Percentiles rank a stretch among this genome's conserved stretches.
Evolutionary conservation across 2,888 invertebrate genomes (phyloP).

Genomic region (Parthenolecanium corni): DNA sequence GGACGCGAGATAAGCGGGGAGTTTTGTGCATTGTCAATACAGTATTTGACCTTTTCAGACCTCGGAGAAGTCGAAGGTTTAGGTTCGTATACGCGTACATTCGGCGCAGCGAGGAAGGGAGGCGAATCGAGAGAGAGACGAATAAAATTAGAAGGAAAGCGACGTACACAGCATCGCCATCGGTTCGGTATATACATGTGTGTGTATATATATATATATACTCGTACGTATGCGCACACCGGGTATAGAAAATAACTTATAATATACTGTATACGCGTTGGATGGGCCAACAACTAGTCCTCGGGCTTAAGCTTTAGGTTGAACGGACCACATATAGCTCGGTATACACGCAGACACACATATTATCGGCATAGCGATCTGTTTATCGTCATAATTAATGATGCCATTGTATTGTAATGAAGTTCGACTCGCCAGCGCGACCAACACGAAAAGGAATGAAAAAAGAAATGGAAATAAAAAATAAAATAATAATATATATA

Average conservation of each 20-base stretch:
- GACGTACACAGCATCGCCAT: too few relatives aligned
- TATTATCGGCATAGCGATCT: conserved; percentile 27
- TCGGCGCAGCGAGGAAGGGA: too few relatives aligned
- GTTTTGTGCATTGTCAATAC: conserved; percentile 20
- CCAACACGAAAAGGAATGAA: conserved; percentile 10
- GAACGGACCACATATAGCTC: conserved; percentile 21
- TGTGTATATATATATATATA: too few relatives aligned
- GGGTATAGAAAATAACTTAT: too few relatives aligned
- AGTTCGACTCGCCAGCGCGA: conserved; percentile 19
- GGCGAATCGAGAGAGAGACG: too few relatives aligned
- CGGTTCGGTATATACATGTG: too few relatives aligned
- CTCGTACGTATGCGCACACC: too few relatives aligned
- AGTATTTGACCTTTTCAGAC: conserved; percentile 17
- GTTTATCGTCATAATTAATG: conserved; percentile 28
- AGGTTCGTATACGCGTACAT: too few relatives aligned
- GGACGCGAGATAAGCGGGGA: background rate
- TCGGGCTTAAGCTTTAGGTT: conserved; percentile 19
- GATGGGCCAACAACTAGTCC: conserved; percentile 3
- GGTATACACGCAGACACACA: conserved; percentile 17
- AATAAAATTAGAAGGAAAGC: too few relatives aligned
- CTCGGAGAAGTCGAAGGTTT: conserved; percentile 1
- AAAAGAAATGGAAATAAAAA: background rate
- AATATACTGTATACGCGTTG: background rate
- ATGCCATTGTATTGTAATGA: conserved; percentile 29
- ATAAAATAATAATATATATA: too few relatives aligned